Evolutionary conservation across 1,140 invertebrate genomes (phyloP).

Genomic region (Ceratitis capitata): DNA sequence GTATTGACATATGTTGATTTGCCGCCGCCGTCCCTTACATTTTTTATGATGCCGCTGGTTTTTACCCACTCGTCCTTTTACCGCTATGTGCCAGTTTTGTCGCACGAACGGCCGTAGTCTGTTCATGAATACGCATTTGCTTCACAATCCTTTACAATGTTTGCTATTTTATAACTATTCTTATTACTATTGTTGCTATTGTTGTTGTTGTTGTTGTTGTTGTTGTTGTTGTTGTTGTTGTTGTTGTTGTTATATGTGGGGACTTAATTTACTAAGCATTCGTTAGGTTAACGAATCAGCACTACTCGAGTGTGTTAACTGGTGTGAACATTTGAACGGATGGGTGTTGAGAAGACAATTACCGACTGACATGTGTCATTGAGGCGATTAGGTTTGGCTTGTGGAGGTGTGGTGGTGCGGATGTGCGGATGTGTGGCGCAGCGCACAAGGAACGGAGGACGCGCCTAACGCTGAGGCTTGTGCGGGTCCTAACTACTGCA

Average conservation of each 20-base stretch:
- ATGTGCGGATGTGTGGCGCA: not conserved
- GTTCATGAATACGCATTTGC: not conserved
- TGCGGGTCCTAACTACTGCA: not conserved
- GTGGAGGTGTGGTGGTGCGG: not conserved
- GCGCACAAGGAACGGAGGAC: not conserved
- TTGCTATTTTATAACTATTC: not conserved
- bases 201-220: not conserved
- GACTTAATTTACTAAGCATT: conserved; percentile 29
- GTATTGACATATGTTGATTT: conserved; percentile 39
- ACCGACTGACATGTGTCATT: conserved; percentile 5
- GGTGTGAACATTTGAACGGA: not conserved
- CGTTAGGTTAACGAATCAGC: conserved; percentile 21
- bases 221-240: conserved; percentile 4
- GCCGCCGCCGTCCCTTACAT: conserved; percentile 6
- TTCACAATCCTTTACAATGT: conserved; percentile 17
- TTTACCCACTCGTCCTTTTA: not conserved
- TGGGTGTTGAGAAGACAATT: conserved; percentile 5
- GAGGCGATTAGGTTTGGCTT: not conserved
- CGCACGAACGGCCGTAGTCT: not conserved
- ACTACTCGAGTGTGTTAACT: not conserved
- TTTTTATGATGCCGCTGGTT: not conserved
- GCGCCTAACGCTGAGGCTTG: not conserved
- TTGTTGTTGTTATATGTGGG: not conserved
- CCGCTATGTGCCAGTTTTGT: not conserved
- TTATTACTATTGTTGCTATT: not conserved